Conservation (phyloP, 2,888 invertebrate genomes). For the Nomada ruficornis region DNA sequence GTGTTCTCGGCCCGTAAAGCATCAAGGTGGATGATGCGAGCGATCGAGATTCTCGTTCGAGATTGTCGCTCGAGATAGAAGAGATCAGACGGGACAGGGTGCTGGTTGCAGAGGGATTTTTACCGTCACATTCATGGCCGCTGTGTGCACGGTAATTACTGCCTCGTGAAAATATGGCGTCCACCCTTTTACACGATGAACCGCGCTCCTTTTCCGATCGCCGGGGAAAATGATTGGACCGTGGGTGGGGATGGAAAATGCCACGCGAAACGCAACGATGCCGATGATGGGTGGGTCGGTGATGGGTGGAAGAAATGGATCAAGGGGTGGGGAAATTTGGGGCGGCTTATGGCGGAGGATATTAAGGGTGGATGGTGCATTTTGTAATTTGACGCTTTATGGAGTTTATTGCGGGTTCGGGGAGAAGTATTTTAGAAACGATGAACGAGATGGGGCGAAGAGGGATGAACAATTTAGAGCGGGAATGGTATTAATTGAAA, state of each 20-base stretch:
- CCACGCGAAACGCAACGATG: slow-evolving; percentile 22
- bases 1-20: slow-evolving; percentile 14
- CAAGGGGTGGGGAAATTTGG: neutral
- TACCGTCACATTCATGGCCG: slow-evolving; percentile 17
- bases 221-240: slow-evolving; percentile 43
- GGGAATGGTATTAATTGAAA: too few relatives aligned
- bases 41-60: slow-evolving; percentile 18
- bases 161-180: slow-evolving; percentile 42
- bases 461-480: too few relatives aligned
- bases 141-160: slow-evolving; percentile 23
- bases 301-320: slow-evolving; percentile 6
- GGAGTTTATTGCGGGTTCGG: too few relatives aligned
- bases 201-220: slow-evolving; percentile 47
- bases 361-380: neutral
- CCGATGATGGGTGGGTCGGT: slow-evolving; percentile 1
- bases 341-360: neutral
- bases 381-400: neutral
- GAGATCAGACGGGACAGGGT: neutral
- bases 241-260: slow-evolving; percentile 31
- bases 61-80: slow-evolving; percentile 16
- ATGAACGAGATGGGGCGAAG: too few relatives aligned
- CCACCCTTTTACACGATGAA: slow-evolving; percentile 38
- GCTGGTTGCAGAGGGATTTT: slow-evolving; percentile 6
- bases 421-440: too few relatives aligned
- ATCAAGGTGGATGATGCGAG: neutral